Evolutionary conservation across 37 sponge, comb jelly and placozoan species (phyloP).

Genomic region (Halisarca cf. caerulea): DNA sequence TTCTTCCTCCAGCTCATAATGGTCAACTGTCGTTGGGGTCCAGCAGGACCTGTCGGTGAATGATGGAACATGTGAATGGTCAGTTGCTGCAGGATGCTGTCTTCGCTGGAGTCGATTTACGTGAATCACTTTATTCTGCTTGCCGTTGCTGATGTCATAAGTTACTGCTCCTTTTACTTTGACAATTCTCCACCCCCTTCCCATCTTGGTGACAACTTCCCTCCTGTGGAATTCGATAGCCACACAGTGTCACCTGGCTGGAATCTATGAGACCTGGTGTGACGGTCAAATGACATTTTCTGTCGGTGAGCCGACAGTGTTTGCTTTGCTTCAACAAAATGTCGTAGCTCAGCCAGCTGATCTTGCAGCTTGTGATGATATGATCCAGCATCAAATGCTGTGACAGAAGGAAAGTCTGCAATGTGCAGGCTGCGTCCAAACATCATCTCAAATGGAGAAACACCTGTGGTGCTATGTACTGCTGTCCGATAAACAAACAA

Average conservation of each 20-base stretch:
- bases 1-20: not conserved
- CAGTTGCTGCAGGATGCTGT: not conserved
- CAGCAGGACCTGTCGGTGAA: not conserved
- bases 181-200: no score
- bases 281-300: not conserved
- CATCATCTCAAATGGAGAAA: no score
- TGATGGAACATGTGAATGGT: not conserved
- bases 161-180: conserved; percentile 15
- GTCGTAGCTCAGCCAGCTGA: not conserved
- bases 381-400: not conserved
- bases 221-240: no score
- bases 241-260: conserved; percentile 53
- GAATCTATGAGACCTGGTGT: not conserved
- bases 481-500: no score
- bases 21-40: not conserved
- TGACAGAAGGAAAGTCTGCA: not conserved
- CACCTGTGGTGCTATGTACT: no score
- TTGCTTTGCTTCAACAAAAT: not conserved
- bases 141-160: conserved; percentile 31
- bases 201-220: no score
- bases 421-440: not conserved
- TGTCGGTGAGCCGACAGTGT: not conserved
- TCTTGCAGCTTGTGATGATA: not conserved
- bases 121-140: conserved; percentile 30
- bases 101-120: conserved; percentile 35